These are phyloP conservation scores for Gobiocypris rarus DNA, from an alignment of 2,113 vertebrate genomes.

Conservation along the genomic window DNA sequence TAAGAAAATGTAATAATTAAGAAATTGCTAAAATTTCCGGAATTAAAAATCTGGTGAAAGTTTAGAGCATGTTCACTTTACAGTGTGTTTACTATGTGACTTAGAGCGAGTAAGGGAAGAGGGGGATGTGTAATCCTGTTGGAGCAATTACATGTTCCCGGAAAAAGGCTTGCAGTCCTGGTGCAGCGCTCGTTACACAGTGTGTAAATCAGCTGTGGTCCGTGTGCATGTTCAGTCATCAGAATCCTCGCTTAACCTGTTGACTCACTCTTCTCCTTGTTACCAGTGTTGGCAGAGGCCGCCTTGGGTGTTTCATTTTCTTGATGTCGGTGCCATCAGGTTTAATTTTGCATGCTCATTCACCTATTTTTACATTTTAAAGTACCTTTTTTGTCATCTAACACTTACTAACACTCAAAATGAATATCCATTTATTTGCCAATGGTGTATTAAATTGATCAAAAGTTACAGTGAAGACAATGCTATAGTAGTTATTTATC, in stretches of 20 bases:
- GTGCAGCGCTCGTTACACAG: constrained; percentile 17
- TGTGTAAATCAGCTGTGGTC: constrained; percentile 45
- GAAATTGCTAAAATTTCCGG: neutral
- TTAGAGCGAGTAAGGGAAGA: neutral
- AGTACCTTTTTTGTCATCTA: too few species aligned
- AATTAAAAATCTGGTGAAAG: neutral
- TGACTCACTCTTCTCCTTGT: neutral
- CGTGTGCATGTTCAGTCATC: constrained; percentile 44
- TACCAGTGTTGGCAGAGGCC: constrained; percentile 6
- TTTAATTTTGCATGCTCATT: neutral
- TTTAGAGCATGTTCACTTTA: neutral
- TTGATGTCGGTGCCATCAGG: constrained; percentile 23
- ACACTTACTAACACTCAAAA: neutral
- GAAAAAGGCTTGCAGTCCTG: constrained; percentile 35
- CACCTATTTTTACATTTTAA: neutral
- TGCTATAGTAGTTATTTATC: neutral
- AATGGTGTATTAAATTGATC: neutral
- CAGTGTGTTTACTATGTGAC: constrained; percentile 19
- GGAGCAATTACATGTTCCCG: constrained; percentile 38
- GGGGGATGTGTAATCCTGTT: constrained; percentile 28
- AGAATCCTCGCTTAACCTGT: constrained; percentile 31
- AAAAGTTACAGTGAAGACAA: neutral
- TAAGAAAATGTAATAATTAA: neutral
- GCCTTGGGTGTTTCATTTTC: constrained; percentile 36
- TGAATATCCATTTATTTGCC: neutral